Evolutionary conservation across 2,113 vertebrate species (phyloP).

Genomic region (Mastomys coucha): DNA sequence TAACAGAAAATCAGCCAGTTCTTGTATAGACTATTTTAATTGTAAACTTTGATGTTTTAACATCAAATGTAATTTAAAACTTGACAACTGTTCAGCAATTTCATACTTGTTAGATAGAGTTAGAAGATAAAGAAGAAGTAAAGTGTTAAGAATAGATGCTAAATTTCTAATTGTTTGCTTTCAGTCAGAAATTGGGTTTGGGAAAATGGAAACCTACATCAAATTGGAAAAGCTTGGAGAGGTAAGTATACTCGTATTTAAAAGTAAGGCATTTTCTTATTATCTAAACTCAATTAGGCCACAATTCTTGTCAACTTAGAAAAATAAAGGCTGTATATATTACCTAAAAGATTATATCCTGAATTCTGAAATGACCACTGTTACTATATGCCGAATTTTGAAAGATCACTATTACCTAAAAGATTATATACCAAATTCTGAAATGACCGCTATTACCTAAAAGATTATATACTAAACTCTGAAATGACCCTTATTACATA

Average conservation of each 20-base stretch:
- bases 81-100: conserved; percentile 40
- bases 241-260: conserved; percentile 86
- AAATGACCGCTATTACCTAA: no score
- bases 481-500: no score
- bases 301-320: background rate
- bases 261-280: conserved; percentile 20
- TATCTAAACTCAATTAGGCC: background rate
- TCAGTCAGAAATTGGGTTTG: conserved; percentile 98
- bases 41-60: conserved; percentile 48
- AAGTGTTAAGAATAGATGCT: conserved; percentile 63
- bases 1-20: background rate
- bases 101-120: conserved; percentile 15
- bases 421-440: no score
- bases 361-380: no score
- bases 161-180: conserved; percentile 76
- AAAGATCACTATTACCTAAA: no score
- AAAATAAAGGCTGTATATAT: background rate
- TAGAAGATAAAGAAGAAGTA: conserved; percentile 38
- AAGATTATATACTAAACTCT: no score
- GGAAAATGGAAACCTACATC: conserved; percentile 98
- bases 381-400: no score
- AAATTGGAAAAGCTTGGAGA: conserved; percentile 98
- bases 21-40: conserved; percentile 24
- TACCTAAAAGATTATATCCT: no score
- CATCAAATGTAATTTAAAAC: conserved; percentile 38